Conservation (phyloP, 2,888 invertebrate genomes). For the Phrixothrix hirtus region DNA sequence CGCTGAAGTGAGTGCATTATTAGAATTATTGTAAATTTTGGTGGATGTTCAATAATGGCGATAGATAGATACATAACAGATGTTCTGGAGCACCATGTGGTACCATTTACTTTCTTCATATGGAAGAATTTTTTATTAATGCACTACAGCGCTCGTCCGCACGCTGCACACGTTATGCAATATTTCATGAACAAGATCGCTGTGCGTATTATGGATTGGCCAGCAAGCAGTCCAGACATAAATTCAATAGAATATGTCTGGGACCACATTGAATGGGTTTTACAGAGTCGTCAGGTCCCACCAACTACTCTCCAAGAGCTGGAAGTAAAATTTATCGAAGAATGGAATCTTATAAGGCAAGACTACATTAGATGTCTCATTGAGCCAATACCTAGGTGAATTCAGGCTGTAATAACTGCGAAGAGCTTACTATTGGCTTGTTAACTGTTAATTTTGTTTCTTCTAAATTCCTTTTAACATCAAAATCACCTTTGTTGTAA, state of each 20-base stretch:
- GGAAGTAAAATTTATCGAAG: neutral
- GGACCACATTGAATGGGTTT: neutral
- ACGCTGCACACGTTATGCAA: too few species aligned
- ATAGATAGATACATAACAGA: too few species aligned
- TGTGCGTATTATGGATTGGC: too few species aligned
- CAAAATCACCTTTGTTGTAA: too few species aligned
- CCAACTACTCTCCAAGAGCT: neutral
- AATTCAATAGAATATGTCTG: neutral
- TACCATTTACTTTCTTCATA: too few species aligned
- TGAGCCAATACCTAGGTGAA: neutral
- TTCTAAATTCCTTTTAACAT: too few species aligned
- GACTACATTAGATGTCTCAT: neutral
- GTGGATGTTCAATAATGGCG: neutral
- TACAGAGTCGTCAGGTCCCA: neutral
- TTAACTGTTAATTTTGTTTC: too few species aligned
- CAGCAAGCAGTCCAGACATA: neutral
- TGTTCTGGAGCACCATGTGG: too few species aligned
- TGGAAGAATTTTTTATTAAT: neutral
- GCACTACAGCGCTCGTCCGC: neutral
- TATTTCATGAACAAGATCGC: too few species aligned
- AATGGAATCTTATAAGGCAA: neutral
- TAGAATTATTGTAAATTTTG: neutral
- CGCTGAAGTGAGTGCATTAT: neutral
- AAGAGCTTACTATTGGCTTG: too few species aligned
- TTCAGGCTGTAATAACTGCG: slow-evolving; percentile 46